phyloP scores from a whole-genome alignment of 2,113 vertebrate genomes.

The Fregetta grallaria region DNA sequence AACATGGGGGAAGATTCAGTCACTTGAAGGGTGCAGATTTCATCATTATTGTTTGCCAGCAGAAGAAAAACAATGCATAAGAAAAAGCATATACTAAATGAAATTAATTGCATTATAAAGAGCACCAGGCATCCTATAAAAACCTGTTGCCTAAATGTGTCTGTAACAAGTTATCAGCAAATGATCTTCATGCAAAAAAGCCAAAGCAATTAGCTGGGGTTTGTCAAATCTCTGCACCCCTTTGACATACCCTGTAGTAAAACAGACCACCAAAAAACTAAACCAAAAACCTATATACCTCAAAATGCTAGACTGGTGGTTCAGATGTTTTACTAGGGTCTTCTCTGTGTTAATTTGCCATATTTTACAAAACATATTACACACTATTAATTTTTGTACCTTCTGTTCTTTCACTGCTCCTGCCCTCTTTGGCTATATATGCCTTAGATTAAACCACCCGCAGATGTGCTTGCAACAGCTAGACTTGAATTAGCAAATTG shows the following conservation, averaged over 20 bases:
- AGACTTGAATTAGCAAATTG: not conserved
- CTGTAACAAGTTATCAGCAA: slow-evolving; percentile 43
- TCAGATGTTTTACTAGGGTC: not conserved
- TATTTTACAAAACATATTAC: not conserved
- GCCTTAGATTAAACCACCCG: not conserved
- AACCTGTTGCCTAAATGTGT: slow-evolving; percentile 16
- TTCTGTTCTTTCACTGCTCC: not conserved
- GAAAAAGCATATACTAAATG: slow-evolving; percentile 22
- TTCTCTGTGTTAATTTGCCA: not conserved
- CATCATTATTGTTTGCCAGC: not conserved
- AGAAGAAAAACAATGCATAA: not conserved
- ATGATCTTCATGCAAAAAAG: slow-evolving; percentile 27
- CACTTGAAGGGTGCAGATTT: not conserved
- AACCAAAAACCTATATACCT: not conserved
- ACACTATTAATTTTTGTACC: not conserved
- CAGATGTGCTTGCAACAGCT: not conserved
- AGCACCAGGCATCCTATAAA: slow-evolving; percentile 18
- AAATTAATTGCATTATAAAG: slow-evolving; percentile 19
- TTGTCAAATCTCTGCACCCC: not conserved
- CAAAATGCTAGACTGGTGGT: not conserved
- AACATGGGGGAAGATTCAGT: not conserved
- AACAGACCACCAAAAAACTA: not conserved
- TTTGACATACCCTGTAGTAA: not conserved
- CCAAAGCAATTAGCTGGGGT: slow-evolving; percentile 15
- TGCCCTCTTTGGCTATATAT: not conserved